Base-by-base conservation (phyloP, 2,113 vertebrate genomes). In the Suricata suricatta region DNA sequence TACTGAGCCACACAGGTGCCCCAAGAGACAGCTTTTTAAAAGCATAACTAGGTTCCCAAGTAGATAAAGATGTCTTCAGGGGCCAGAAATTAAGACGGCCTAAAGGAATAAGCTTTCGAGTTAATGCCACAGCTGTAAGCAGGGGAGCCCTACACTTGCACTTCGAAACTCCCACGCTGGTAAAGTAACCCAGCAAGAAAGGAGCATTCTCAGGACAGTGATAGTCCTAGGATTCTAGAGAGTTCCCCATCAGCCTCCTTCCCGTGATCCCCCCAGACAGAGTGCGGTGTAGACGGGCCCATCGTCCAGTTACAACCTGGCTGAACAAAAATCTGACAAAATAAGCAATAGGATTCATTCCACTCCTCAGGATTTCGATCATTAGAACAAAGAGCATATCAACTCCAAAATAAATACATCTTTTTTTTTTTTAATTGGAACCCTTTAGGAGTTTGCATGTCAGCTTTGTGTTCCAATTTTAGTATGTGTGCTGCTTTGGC, bases 11-110 rank as follows among this genome's bases (percentile, higher is more conserved):
- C 50, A 12, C 50, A 50, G 11, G 50, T 12, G 11, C 50, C 50
- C 50, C 13, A 50, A 50, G 50, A 50, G 50, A 50, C 50, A 50
- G 50, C 50, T 88, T 90, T 94, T 80, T 57, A 71, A 93, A 90
- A 88, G 35, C 57, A 90, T 69, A 69, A 52, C 23, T 57, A 60
- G 66, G 19, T 79, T 63, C 54, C 85, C 35, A 89, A 85, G 71
- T 14, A 68, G 88, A 38, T 4, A 81, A 93, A 41, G 41, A 88
- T 74, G 77, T 44, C 5, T 12, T 21, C 41, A 84, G 33, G 27
- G 54, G 19, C 68, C 88, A 54, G 27, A 94, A 63, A n/a, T 4
- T 76, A 17, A 96, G 33, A 83, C 7, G 5, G 41, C 94, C 12
- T 68, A 54, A 41, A 95, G 83, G 44, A 63, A 41, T 35, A 71